Evolutionary conservation across 2,888 invertebrate genomes (phyloP).

Genomic region (Cabera pusaria): DNA sequence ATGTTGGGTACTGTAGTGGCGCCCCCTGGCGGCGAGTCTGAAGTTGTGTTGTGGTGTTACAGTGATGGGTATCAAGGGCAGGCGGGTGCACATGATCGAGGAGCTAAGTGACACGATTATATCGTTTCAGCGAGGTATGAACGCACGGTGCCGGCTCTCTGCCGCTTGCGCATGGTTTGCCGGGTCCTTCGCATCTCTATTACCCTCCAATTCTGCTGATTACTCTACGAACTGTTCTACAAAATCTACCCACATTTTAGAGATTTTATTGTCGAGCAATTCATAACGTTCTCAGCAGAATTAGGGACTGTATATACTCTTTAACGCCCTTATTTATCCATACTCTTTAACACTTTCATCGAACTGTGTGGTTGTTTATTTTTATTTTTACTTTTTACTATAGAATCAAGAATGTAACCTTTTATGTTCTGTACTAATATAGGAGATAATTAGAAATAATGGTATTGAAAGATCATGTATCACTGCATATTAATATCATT

Average conservation of each 20-base stretch:
- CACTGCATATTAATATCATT: slow-evolving; percentile 58
- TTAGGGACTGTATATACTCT: no score
- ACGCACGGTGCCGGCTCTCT: slow-evolving; percentile 58
- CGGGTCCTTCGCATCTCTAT: slow-evolving; percentile 50
- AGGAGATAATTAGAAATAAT: no score
- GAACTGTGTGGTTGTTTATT: no score
- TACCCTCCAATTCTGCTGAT: slow-evolving; percentile 31
- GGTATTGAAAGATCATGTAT: no score
- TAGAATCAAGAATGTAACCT: no score
- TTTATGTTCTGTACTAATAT: neutral
- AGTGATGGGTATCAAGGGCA: slow-evolving; percentile 99
- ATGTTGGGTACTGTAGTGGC: slow-evolving; percentile 18
- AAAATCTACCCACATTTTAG: no score
- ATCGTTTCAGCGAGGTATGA: slow-evolving; percentile 99
- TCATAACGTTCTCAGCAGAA: no score
- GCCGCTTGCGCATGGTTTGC: slow-evolving; percentile 71
- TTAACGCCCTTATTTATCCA: no score
- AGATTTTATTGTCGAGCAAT: no score
- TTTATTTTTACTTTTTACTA: no score
- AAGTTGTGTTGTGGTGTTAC: slow-evolving; percentile 81
- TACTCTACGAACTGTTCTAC: no score
- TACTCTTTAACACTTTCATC: no score
- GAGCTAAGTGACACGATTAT: slow-evolving; percentile 99
- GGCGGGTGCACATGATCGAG: slow-evolving; percentile 99
- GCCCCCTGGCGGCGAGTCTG: slow-evolving; percentile 40